Evolutionary conservation across 2,797 vertebrate genomes (phyloP), one percentile per base, ranked within the genome.

Genomic region (Melanotaenia maccullochi): DNA sequence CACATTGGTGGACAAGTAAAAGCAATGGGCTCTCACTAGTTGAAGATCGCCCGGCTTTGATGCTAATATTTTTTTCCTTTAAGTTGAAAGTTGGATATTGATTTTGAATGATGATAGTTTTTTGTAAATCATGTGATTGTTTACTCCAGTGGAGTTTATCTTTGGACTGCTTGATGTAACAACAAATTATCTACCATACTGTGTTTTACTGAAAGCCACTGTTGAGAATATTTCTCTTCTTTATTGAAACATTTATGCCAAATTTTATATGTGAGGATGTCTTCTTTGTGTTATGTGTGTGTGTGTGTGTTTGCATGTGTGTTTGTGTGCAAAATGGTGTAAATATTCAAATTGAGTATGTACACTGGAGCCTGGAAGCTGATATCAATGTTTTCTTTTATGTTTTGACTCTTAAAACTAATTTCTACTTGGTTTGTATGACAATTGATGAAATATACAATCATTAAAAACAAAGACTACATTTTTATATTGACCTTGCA

Each of bases 81-180:
- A 68, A 75, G 52, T 85, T 82, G 58, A 70, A 70, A 88, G 84
- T 76, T 79, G 75, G 69, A 81, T 60, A 65, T 79, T 82, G 57
- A 82, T 81, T 83, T 82, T 77, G 54, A 87, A 77, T 85, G 78
- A 72, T 71, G 77, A 85, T 82, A 66, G 61, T 85, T 90, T 84
- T 87, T 36, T 71, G 86, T 65, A 75, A 63, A 77, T 86, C 63
- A 78, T 81, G 33, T 75, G 59, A 62, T 71, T 79, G 83, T 86
- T 90, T 89, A 93, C 94, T 95, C 93, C 93, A 92, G 90, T 94
- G 93, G 93, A 95, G 94, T 94, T 87, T 78, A 85, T 86, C 62
- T 80, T 84, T 78, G 80, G 75, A 82, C 78, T 81, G 83, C 79
- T 88, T 79, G 75, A 85, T 73, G 71, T 91, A 77, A 82, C 76